These are phyloP conservation scores for Cyphomyrus plagiostoma DNA, from an alignment of 2,113 vertebrate genomes.

Conservation along the genomic window DNA sequence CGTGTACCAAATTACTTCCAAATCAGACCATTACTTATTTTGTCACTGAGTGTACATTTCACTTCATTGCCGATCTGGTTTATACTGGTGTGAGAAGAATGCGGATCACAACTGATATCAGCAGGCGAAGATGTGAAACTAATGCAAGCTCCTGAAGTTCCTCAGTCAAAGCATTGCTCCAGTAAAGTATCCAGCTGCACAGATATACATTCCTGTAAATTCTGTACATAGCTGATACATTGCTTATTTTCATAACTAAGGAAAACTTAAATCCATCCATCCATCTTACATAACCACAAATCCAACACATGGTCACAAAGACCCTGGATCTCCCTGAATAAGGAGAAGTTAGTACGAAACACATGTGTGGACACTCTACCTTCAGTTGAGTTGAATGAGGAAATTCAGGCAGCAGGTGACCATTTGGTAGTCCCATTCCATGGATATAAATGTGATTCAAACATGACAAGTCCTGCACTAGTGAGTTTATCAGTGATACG, in stretches of 20 bases:
- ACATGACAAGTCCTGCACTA: neutral
- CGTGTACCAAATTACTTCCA: too few species aligned
- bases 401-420: neutral
- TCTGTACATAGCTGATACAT: neutral
- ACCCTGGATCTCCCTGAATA: neutral
- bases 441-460: neutral
- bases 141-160: neutral
- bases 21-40: too few species aligned
- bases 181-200: neutral
- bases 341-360: neutral
- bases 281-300: neutral
- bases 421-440: neutral
- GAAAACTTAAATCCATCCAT: neutral
- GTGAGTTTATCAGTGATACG: neutral
- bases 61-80: neutral
- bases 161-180: neutral
- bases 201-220: neutral
- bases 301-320: neutral
- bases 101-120: neutral
- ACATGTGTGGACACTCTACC: neutral
- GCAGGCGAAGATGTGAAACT: neutral
- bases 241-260: neutral
- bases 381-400: neutral
- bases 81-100: neutral
- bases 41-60: neutral